A percentile compares a stretch with the other conserved stretches of the same genome.
Conservation (phyloP, 2,797 vertebrate genomes). For the Poecilia gillii region DNA sequence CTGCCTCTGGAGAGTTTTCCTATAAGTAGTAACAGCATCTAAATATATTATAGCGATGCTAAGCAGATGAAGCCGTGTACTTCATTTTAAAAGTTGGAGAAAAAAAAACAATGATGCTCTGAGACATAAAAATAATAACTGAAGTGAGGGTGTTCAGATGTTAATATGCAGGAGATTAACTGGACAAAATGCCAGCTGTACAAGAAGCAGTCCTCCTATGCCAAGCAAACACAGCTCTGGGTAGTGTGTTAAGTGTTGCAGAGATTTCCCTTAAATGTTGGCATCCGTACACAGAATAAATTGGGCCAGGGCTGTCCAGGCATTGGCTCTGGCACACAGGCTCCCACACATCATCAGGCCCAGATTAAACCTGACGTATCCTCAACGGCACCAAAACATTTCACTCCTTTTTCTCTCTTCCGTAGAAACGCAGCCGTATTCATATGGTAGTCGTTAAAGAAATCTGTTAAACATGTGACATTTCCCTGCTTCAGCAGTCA, state of each 20-base stretch:
- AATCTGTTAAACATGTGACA: neutral
- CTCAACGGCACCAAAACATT: constrained; percentile 21
- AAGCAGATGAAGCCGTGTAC: neutral
- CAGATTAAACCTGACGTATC: constrained; percentile 33
- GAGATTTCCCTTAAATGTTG: constrained; percentile 43
- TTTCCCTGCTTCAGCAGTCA: neutral
- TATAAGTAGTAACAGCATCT: neutral
- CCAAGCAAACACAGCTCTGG: constrained; percentile 62
- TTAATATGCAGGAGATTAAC: constrained; percentile 43
- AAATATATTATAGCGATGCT: neutral
- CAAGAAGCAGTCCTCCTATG: constrained; percentile 55
- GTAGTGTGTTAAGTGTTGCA: constrained; percentile 52
- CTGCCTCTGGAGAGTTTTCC: neutral
- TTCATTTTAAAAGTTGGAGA: constrained; percentile 10
- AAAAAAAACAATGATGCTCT: neutral
- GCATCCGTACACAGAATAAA: constrained; percentile 43
- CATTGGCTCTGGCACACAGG: constrained; percentile 20
- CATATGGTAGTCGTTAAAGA: neutral
- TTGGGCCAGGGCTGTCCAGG: constrained; percentile 19
- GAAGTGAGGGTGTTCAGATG: neutral
- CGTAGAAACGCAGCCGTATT: constrained; percentile 17
- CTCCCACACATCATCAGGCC: constrained; percentile 37
- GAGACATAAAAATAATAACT: constrained; percentile 27
- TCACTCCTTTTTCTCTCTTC: constrained; percentile 9
- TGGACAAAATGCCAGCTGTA: constrained; percentile 55